Base-by-base conservation (phyloP, 2,113 vertebrate species). In the Bufo gargarizans region DNA sequence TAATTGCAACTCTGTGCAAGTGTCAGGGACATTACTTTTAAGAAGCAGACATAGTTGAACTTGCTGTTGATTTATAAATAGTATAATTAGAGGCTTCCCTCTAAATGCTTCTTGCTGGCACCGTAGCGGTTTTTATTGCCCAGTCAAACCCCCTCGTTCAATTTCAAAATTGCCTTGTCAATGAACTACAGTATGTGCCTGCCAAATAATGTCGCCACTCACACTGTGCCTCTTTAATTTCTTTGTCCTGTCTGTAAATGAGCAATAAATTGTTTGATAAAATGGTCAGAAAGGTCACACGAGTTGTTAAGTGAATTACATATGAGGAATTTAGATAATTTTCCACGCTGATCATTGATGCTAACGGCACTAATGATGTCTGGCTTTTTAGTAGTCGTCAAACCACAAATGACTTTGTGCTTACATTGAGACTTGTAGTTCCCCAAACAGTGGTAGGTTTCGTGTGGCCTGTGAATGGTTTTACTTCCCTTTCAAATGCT, bases 91-190 rank as follows among this genome's bases (percentile, higher is more conserved):
- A 93, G 94, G 94, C 94, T 93, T 96, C 95, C 92, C 91, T 93
- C 93, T 94, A 95, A 96, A 94, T 96, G 95, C 95, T 94, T 94
- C 91, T 96, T 92, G 88, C 94, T 96, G 95, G 94, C 94, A 95
- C 93, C 93, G 94, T 94, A 92, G 94, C 93, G 94, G 93, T 90
- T 96, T 98, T 97, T 97, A 98, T 97, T 97, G 96, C 97, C 97
- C 96, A 96, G 96, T 97, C 97, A 97, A 97, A 97, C 96, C 95
- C 96, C 95, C 95, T 96, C 95, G 95, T 96, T 97, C 96, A 96
- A 97, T 99, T 99, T 97, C 97, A 97, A 98, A 98, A 98, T 98
- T 97, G 97, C 96, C 95, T 97, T 98, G 96, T 97, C 96, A 97
- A 96, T 97, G 95, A 96, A 95, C 94, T 94, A 93, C 91, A 90